Evolutionary conservation across 2,888 invertebrate genomes (phyloP).

Genomic region (Agriopis aurantiaria): DNA sequence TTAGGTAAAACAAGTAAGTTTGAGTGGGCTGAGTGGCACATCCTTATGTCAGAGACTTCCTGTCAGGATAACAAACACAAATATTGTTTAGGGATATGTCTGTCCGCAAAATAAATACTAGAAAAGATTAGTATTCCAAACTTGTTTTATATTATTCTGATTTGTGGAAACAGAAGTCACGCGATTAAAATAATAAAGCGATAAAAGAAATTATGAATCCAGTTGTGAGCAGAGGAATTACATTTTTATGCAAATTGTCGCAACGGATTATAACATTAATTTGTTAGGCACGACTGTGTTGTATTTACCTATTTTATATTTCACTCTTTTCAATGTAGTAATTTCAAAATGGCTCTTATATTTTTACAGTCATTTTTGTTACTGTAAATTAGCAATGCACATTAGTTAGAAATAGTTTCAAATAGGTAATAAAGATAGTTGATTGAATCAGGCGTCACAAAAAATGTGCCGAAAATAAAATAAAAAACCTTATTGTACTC

Average conservation of each 20-base stretch:
- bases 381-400: too few relatives aligned
- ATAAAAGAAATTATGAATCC: slow-evolving; percentile 29
- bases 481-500: too few relatives aligned
- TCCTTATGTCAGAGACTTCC: too few relatives aligned
- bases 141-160: background rate
- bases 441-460: too few relatives aligned
- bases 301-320: slow-evolving; percentile 3
- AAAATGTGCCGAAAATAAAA: too few relatives aligned
- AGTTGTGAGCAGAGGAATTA: slow-evolving; percentile 28
- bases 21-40: too few relatives aligned
- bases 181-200: slow-evolving; percentile 35
- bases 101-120: too few relatives aligned
- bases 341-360: background rate
- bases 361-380: background rate
- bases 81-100: too few relatives aligned
- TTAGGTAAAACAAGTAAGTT: too few relatives aligned
- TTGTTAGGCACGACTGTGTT: slow-evolving; percentile 34
- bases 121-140: background rate
- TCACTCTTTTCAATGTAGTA: slow-evolving; percentile 6
- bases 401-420: too few relatives aligned
- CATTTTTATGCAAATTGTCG: slow-evolving; percentile 44
- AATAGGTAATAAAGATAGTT: too few relatives aligned
- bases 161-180: slow-evolving; percentile 34
- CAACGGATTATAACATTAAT: slow-evolving; percentile 40
- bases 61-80: too few relatives aligned